Conservation (phyloP, 2,113 vertebrate species). For the Syngnathus typhle region DNA sequence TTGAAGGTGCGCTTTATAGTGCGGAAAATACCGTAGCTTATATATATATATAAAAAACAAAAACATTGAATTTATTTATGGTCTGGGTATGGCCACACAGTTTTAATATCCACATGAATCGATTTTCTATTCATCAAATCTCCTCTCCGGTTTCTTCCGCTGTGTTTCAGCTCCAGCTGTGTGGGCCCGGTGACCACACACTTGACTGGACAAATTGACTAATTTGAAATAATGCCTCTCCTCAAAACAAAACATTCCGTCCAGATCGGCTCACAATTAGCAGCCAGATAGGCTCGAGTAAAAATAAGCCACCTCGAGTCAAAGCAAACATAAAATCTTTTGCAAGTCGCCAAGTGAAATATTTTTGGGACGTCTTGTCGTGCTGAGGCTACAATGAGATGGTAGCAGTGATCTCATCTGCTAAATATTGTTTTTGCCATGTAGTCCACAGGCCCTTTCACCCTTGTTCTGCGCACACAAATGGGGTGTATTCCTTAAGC, state of each 20-base stretch:
- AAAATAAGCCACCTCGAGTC: conserved; percentile 64
- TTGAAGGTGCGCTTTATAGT: too few species aligned
- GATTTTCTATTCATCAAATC: conserved; percentile 19
- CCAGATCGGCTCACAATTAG: conserved; percentile 62
- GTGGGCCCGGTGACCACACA: conserved; percentile 8
- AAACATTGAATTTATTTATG: not conserved
- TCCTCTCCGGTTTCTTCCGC: not conserved
- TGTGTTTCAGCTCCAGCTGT: not conserved
- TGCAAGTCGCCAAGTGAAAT: conserved; percentile 61
- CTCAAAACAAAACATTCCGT: conserved; percentile 38
- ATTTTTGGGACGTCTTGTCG: conserved; percentile 55
- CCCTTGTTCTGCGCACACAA: conserved; percentile 47
- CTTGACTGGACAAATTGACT: conserved; percentile 22
- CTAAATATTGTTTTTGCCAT: conserved; percentile 70
- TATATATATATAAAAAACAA: too few species aligned
- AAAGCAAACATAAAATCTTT: conserved; percentile 62
- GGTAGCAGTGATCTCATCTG: conserved; percentile 64
- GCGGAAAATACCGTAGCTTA: too few species aligned
- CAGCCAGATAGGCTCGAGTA: conserved; percentile 51
- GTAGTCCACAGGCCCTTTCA: conserved; percentile 34
- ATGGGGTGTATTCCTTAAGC: conserved; percentile 48
- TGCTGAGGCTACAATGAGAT: conserved; percentile 55
- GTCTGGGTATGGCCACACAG: conserved; percentile 6
- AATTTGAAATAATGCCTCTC: conserved; percentile 46
- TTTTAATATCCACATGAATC: conserved; percentile 28